Conservation (phyloP, 37 sponge, comb jelly and placozoan species). For the Eunapius fragilis region DNA sequence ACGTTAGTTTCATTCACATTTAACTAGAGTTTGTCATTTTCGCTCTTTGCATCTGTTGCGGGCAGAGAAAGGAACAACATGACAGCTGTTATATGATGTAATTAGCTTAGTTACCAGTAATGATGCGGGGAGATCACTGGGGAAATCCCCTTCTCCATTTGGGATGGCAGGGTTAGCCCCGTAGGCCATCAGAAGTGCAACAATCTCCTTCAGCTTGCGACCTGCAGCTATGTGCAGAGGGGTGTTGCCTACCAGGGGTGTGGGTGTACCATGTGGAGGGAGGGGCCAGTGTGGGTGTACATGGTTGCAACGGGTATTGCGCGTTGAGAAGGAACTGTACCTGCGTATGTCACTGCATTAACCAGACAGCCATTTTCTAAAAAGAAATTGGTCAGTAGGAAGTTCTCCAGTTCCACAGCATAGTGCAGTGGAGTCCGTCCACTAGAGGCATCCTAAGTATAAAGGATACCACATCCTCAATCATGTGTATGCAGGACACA, state of each 20-base stretch:
- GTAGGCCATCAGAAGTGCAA: conserved; percentile 85
- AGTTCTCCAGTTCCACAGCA: conserved; percentile 87
- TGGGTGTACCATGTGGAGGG: background rate
- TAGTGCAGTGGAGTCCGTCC: conserved; percentile 85
- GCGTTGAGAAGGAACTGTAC: too few species aligned
- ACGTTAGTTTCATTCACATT: background rate
- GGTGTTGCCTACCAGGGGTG: conserved; percentile 59
- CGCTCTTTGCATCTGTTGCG: background rate
- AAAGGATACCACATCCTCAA: conserved; percentile 3
- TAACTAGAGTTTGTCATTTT: background rate
- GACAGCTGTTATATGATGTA: background rate
- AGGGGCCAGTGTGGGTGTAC: background rate
- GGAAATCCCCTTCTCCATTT: conserved; percentile 84
- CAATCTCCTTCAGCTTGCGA: conserved; percentile 81
- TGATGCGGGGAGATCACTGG: conserved; percentile 76
- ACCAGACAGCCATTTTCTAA: conserved; percentile 68
- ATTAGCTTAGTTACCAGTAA: conserved; percentile 34
- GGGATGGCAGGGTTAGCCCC: conserved; percentile 85
- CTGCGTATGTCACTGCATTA: conserved; percentile 78
- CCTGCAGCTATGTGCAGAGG: conserved; percentile 91
- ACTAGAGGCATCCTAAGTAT: conserved; percentile 74
- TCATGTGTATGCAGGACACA: background rate
- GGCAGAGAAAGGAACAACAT: background rate
- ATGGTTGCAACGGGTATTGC: too few species aligned
- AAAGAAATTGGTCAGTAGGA: conserved; percentile 68